Conservation (phyloP, 2,888 invertebrate species). For the Acanthococcus lagerstroemiae region DNA sequence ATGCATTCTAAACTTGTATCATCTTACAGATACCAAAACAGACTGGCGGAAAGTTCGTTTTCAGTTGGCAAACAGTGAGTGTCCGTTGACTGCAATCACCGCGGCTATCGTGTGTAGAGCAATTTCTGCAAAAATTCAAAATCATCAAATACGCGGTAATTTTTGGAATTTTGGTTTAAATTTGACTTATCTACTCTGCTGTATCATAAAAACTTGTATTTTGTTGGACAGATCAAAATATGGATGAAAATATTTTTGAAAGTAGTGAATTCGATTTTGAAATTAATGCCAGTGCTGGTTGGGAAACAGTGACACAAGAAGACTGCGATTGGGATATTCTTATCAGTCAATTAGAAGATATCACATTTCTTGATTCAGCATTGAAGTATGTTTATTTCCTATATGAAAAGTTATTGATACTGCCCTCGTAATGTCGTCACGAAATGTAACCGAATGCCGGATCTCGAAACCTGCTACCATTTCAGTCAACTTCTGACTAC, state of each 20-base stretch:
- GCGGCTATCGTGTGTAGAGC: slow-evolving; percentile 74
- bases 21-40: slow-evolving; percentile 29
- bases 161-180: slow-evolving; percentile 13
- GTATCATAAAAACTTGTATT: too few species aligned
- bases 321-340: slow-evolving; percentile 74
- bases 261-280: slow-evolving; percentile 34
- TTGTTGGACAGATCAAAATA: neutral
- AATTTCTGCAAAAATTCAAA: slow-evolving; percentile 45
- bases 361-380: slow-evolving; percentile 57
- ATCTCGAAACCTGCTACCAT: too few species aligned
- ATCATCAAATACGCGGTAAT: slow-evolving; percentile 11
- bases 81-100: slow-evolving; percentile 64
- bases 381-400: slow-evolving; percentile 19
- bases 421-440: too few species aligned
- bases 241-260: slow-evolving; percentile 20
- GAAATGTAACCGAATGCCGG: too few species aligned
- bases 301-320: slow-evolving; percentile 33
- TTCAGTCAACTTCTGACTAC: too few species aligned
- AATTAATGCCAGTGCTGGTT: slow-evolving; percentile 18
- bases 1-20: too few species aligned
- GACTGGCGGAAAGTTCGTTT: slow-evolving; percentile 32
- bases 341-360: slow-evolving; percentile 79
- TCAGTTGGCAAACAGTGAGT: slow-evolving; percentile 41
- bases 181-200: too few species aligned
- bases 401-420: too few species aligned